These are phyloP conservation scores for Drosophila emarginata DNA, from an alignment of 2,888 invertebrate genomes.

Conservation along the genomic window DNA sequence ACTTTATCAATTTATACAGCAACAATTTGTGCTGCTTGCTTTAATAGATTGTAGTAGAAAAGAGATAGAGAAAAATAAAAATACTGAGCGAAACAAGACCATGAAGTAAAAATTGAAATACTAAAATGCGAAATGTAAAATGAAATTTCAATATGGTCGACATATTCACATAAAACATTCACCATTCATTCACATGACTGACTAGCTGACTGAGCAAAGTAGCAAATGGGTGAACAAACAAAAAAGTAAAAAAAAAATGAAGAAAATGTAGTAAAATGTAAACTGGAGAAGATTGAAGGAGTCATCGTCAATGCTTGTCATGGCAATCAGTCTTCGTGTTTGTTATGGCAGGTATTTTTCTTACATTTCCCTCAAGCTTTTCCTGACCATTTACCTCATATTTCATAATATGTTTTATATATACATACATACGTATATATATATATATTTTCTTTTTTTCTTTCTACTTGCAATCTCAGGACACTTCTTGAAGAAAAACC, in stretches of 20 bases:
- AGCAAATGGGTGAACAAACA: background rate
- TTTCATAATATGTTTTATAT: background rate
- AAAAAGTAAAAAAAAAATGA: too few species aligned
- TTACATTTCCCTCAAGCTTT: conserved; percentile 1
- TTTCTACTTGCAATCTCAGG: background rate
- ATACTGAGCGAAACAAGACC: background rate
- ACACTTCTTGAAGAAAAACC: background rate
- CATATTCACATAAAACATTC: conserved; percentile 2
- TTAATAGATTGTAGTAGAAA: conserved; percentile 7
- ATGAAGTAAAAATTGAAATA: conserved; percentile 7
- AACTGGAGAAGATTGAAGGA: background rate
- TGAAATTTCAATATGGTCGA: conserved; percentile 42
- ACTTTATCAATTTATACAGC: conserved; percentile 42
- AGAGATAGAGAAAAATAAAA: background rate
- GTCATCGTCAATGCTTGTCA: conserved; percentile 8
- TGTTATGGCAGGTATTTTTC: conserved; percentile 7
- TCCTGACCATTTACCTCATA: background rate
- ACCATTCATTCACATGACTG: conserved; percentile 3
- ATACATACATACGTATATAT: too few species aligned
- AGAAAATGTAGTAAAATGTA: background rate
- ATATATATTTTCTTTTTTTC: background rate
- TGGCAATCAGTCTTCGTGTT: conserved; percentile 17
- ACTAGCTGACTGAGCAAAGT: conserved; percentile 1
- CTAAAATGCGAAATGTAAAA: conserved; percentile 28
- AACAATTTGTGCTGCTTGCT: conserved; percentile 26